These are phyloP conservation scores for Doryteuthis pealeii DNA, from an alignment of 1,140 invertebrate species.

Conservation along the genomic window DNA sequence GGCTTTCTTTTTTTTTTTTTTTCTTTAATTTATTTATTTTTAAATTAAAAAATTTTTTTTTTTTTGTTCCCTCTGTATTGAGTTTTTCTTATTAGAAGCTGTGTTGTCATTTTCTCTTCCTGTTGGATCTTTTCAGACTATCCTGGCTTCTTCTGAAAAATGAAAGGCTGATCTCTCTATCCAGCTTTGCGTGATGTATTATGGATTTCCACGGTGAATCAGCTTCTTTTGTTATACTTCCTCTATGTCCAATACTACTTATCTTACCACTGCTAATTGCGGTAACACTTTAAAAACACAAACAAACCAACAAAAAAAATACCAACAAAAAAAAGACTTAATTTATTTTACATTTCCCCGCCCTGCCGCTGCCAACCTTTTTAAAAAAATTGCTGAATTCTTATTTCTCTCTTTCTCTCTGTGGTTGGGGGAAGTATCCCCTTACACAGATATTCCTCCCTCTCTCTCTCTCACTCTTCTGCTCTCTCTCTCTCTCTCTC, in stretches of 20 bases:
- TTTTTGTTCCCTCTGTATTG: too few species aligned
- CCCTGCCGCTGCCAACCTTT: too few species aligned
- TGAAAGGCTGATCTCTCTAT: background rate
- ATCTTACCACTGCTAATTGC: background rate
- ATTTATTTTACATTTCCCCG: too few species aligned
- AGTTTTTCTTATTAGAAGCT: background rate
- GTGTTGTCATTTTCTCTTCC: background rate
- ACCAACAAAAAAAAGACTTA: background rate
- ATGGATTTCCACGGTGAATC: constrained; percentile 1
- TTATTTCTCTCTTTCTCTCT: too few species aligned
- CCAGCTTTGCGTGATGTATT: constrained; percentile 1
- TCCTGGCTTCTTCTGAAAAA: background rate
- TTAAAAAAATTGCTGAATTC: too few species aligned
- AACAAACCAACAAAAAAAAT: background rate
- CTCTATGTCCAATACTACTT: background rate
- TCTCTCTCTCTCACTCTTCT: background rate
- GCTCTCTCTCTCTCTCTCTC: background rate
- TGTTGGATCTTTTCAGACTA: constrained; percentile 1
- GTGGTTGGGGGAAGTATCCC: too few species aligned
- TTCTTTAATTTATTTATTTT: too few species aligned
- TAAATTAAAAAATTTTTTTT: too few species aligned
- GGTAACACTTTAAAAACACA: background rate
- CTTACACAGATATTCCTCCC: too few species aligned
- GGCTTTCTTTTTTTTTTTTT: background rate
- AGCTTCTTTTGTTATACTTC: background rate